These are phyloP conservation scores for Caenorhabditis sp. DNA, from an alignment of 2,888 invertebrate genomes.

Conservation along the genomic window DNA sequence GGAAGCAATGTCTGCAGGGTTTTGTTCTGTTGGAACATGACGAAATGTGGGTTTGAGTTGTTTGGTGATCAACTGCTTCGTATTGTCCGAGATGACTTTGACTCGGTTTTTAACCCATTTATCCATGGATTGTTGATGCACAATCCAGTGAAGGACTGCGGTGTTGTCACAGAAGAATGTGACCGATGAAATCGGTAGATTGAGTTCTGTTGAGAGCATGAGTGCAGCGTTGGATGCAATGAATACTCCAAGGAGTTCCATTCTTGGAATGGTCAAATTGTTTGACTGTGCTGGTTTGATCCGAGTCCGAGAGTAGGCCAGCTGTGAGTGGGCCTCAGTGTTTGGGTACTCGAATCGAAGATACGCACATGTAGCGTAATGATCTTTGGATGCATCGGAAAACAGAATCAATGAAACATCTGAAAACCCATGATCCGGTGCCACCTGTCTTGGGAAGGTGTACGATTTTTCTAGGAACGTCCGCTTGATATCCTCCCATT, in stretches of 20 bases:
- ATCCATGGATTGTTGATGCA: background rate
- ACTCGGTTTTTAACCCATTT: background rate
- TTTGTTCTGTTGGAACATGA: constrained; percentile 6
- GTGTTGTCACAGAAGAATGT: background rate
- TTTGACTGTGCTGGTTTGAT: background rate
- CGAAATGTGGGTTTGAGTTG: background rate
- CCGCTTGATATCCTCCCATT: background rate
- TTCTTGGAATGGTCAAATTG: background rate
- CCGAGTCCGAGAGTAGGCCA: background rate
- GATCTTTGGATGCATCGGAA: constrained; percentile 16
- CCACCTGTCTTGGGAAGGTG: background rate
- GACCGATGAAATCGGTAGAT: background rate
- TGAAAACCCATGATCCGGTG: background rate
- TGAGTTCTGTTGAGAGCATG: too few species aligned
- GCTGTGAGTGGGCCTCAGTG: background rate
- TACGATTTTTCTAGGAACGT: background rate
- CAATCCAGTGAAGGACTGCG: background rate
- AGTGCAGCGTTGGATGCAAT: background rate
- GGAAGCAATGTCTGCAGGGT: constrained; percentile 16
- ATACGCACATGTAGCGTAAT: background rate
- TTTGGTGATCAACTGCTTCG: background rate
- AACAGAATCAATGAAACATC: background rate
- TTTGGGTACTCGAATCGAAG: background rate
- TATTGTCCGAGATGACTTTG: background rate
- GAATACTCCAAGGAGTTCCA: background rate